phyloP scores from a whole-genome alignment of 2,888 invertebrate species.

The Parapristionchus giblindavisi region DNA sequence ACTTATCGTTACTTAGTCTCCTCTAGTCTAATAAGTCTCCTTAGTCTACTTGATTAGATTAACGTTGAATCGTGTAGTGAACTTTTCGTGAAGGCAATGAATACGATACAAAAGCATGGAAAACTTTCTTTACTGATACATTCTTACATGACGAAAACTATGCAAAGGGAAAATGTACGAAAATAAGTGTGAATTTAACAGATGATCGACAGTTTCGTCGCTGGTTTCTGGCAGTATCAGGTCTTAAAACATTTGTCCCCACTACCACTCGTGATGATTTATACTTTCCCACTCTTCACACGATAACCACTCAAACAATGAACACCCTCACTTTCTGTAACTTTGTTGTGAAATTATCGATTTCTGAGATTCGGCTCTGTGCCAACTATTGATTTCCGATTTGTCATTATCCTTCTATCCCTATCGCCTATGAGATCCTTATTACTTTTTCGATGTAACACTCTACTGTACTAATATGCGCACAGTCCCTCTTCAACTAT shows the following conservation, averaged over 20 bases:
- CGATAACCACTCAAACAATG: background rate
- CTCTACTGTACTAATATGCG: background rate
- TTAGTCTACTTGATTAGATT: background rate
- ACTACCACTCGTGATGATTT: background rate
- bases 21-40: too few species aligned
- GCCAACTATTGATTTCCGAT: too few species aligned
- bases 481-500: background rate
- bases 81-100: background rate
- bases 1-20: too few species aligned
- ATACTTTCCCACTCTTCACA: background rate
- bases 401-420: background rate
- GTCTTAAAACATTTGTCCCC: background rate
- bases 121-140: background rate
- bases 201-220: conserved; percentile 27
- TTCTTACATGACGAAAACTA: too few species aligned
- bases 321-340: background rate
- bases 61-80: background rate
- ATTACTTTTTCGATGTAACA: background rate
- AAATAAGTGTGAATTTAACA: background rate
- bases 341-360: too few species aligned
- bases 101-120: background rate
- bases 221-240: conserved; percentile 37
- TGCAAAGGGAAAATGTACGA: too few species aligned
- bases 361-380: too few species aligned
- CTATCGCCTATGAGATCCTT: background rate